A percentile compares a stretch with the other conserved stretches of the same genome.
phyloP scores from a whole-genome alignment of 1,140 invertebrate genomes.

The Leptonema lineaticorne region DNA sequence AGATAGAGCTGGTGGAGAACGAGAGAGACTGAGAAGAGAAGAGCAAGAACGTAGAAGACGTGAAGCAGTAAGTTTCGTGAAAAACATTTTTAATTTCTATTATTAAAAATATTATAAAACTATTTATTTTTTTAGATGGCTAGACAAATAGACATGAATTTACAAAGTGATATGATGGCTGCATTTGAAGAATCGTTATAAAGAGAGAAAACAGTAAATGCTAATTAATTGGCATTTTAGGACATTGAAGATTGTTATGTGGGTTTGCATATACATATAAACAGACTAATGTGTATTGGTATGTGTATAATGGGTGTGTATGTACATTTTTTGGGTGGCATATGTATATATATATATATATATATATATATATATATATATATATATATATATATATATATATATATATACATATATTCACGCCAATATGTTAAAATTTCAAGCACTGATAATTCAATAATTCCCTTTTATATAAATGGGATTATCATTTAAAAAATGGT shows the following conservation, averaged over 20 bases:
- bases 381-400: no score
- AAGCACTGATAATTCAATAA: constrained; percentile 22
- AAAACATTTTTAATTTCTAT: constrained; percentile 18
- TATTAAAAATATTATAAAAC: neutral
- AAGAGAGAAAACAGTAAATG: constrained; percentile 36
- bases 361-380: no score
- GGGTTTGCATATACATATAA: no score
- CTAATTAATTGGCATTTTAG: no score
- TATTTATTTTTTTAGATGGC: constrained; percentile 71
- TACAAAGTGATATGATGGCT: constrained; percentile 97
- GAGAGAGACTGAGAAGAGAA: constrained; percentile 75
- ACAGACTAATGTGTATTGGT: no score
- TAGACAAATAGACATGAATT: constrained; percentile 95
- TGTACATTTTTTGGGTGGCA: no score
- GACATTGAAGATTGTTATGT: no score
- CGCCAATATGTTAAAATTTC: constrained; percentile 24
- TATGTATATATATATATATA: no score
- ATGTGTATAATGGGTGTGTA: no score
- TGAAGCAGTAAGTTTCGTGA: constrained; percentile 78
- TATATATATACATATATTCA: no score
- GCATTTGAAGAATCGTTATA: constrained; percentile 94
- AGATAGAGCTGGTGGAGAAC: constrained; percentile 69
- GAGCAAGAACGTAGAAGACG: constrained; percentile 88
- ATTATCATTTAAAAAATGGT: neutral
- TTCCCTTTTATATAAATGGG: constrained; percentile 9